A percentile compares a stretch with the other conserved stretches of the same genome.
Conservation (phyloP, 64 coral and sea anemone genomes). For the Montipora cactus region DNA sequence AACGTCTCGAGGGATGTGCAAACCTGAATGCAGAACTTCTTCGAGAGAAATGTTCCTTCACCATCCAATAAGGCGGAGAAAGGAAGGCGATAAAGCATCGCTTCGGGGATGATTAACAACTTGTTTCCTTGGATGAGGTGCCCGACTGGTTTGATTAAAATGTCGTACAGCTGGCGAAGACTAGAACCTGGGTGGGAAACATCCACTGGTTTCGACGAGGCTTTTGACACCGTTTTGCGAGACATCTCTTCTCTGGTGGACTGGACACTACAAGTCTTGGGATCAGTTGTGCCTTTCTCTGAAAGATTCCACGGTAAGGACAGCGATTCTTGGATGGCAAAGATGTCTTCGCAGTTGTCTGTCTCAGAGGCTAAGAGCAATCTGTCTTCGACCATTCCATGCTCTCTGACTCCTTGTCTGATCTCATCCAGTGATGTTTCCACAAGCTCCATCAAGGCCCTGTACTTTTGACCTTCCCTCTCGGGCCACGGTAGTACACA, state of each 20-base stretch:
- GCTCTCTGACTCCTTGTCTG: not conserved
- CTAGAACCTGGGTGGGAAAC: not conserved
- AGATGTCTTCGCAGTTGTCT: slow-evolving; percentile 1
- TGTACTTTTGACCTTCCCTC: slow-evolving; percentile 2
- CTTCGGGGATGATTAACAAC: slow-evolving; percentile 38
- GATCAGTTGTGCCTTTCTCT: not conserved
- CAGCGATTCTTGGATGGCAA: not conserved
- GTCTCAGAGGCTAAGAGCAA: not conserved
- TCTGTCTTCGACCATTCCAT: slow-evolving; percentile 14
- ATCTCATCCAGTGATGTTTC: slow-evolving; percentile 6
- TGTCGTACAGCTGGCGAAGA: slow-evolving; percentile 32
- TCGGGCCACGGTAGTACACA: slow-evolving; percentile 19
- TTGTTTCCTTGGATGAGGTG: slow-evolving; percentile 27
- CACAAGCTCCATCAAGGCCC: slow-evolving; percentile 9
- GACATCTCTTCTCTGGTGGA: not conserved
- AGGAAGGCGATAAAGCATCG: slow-evolving; percentile 7
- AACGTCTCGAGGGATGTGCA: slow-evolving; percentile 25
- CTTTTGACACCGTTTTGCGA: not conserved
- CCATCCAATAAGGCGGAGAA: slow-evolving; percentile 24
- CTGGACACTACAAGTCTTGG: not conserved
- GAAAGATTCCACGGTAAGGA: not conserved
- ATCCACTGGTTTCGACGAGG: not conserved
- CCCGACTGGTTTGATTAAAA: slow-evolving; percentile 42
- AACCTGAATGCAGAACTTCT: slow-evolving; percentile 19
- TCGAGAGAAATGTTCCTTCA: slow-evolving; percentile 14